Percentiles rank a stretch among this genome's conserved stretches.
These are phyloP conservation scores for Pseudois nayaur DNA, from an alignment of 2,113 vertebrate genomes.

Conservation along the genomic window DNA sequence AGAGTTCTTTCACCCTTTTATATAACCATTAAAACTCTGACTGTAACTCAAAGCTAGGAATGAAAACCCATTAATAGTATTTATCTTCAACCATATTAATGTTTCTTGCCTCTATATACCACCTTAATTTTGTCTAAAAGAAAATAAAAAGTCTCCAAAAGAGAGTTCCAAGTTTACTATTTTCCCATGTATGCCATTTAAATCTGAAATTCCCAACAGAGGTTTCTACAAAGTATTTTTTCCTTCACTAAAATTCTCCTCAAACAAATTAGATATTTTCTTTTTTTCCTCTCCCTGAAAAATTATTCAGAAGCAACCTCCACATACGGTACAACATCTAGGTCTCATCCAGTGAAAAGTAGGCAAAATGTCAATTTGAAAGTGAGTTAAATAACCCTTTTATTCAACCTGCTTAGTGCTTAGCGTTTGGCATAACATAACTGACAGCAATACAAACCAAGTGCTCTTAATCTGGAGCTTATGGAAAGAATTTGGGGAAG, in stretches of 20 bases:
- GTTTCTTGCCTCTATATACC: slow-evolving; percentile 25
- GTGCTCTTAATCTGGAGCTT: neutral
- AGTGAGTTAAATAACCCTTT: slow-evolving; percentile 19
- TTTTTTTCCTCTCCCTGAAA: slow-evolving; percentile 52
- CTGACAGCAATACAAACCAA: neutral
- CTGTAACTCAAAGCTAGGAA: slow-evolving; percentile 4
- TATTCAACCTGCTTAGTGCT: neutral
- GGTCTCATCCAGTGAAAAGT: slow-evolving; percentile 24
- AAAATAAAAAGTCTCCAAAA: slow-evolving; percentile 32
- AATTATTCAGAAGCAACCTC: slow-evolving; percentile 56
- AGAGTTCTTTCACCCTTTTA: neutral
- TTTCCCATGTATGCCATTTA: slow-evolving; percentile 63
- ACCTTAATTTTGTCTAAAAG: slow-evolving; percentile 50
- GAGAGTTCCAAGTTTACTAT: slow-evolving; percentile 50
- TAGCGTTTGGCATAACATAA: neutral
- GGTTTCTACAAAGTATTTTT: slow-evolving; percentile 53
- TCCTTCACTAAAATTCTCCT: slow-evolving; percentile 63
- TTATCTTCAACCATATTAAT: slow-evolving; percentile 33
- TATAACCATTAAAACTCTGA: slow-evolving; percentile 41
- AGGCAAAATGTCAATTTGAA: slow-evolving; percentile 32
- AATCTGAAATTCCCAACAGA: slow-evolving; percentile 64
- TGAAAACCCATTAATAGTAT: neutral
- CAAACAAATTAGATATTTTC: slow-evolving; percentile 60
- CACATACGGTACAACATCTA: slow-evolving; percentile 33
- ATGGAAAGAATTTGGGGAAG: neutral